Evolutionary conservation across 2,797 vertebrate species (phyloP).

Genomic region (Pteronotus mesoamericanus): DNA sequence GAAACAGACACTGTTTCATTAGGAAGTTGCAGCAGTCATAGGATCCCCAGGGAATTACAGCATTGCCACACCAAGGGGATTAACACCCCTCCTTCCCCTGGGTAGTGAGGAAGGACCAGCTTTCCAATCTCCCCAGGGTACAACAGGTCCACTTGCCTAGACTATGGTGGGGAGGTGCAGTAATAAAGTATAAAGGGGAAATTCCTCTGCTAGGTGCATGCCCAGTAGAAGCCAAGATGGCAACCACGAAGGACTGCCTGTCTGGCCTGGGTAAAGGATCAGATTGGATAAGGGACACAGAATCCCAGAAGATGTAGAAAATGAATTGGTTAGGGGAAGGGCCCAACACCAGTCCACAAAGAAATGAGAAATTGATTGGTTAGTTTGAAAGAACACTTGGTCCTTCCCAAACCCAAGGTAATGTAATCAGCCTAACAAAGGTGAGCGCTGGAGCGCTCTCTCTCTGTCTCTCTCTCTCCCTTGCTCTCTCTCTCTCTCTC

Average conservation of each 20-base stretch:
- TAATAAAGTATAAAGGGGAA: neutral
- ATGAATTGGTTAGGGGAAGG: neutral
- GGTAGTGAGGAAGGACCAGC: neutral
- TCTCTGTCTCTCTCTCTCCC: too few species aligned
- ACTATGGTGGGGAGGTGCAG: neutral
- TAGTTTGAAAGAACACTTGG: neutral
- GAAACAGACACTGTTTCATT: too few species aligned
- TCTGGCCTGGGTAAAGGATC: neutral
- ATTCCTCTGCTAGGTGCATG: neutral
- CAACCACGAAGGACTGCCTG: neutral
- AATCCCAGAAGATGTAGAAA: neutral
- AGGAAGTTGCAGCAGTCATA: neutral
- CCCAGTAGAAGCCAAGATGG: neutral
- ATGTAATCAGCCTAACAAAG: neutral
- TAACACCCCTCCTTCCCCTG: neutral
- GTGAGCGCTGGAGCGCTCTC: too few species aligned
- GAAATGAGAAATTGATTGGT: neutral
- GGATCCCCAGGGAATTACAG: too few species aligned
- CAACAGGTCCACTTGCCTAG: neutral
- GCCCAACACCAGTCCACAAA: neutral
- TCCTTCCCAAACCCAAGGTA: neutral
- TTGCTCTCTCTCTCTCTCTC: too few species aligned
- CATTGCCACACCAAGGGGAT: neutral
- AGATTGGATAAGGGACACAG: neutral
- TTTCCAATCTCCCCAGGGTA: neutral